Percentiles rank a stretch among this genome's conserved stretches.
Conservation (phyloP, 2,797 vertebrate species). For the Pangasius sanitwongsei region DNA sequence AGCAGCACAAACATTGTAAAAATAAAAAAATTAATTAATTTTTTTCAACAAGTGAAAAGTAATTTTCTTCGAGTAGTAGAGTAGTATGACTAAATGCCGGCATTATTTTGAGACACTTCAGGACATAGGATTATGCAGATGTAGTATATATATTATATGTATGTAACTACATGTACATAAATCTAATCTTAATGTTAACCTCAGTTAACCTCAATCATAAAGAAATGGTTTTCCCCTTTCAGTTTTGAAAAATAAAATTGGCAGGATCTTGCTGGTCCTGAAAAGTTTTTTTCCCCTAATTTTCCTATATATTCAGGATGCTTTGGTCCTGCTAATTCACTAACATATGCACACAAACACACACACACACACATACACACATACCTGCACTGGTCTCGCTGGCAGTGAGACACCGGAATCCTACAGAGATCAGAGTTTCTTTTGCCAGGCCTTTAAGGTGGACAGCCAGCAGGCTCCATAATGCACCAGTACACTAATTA, state of each 20-base stretch:
- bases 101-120: background rate
- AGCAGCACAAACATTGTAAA: background rate
- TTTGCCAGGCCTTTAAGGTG: constrained; percentile 55
- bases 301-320: background rate
- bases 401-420: background rate
- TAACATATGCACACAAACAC: background rate
- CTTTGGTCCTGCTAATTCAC: background rate
- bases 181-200: background rate
- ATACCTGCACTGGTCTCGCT: constrained; percentile 13
- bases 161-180: background rate
- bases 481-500: constrained; percentile 64
- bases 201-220: background rate
- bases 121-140: background rate
- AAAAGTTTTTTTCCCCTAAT: background rate
- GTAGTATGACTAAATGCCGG: background rate
- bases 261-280: background rate
- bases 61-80: background rate
- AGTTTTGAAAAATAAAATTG: background rate
- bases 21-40: background rate
- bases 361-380: background rate
- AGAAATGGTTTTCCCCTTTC: background rate
- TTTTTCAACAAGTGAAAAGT: no score
- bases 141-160: background rate
- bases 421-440: constrained; percentile 47
- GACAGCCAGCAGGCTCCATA: constrained; percentile 24